A percentile compares a stretch with the other conserved stretches of the same genome.
phyloP scores from a whole-genome alignment of 1,140 invertebrate genomes.

The Drosophila azteca region DNA sequence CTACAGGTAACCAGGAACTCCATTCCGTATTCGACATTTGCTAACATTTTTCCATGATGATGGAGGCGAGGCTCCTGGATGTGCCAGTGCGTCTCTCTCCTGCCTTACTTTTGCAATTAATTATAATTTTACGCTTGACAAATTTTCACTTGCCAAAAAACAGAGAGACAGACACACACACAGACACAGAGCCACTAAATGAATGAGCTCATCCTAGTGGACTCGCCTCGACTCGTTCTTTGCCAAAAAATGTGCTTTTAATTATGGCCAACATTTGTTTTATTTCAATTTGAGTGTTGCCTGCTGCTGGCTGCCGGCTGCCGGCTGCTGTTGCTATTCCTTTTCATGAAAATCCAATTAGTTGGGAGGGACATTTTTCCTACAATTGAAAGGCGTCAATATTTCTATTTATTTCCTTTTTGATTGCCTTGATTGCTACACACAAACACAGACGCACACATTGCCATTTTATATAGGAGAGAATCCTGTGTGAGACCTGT shows the following conservation, averaged over 20 bases:
- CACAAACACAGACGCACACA: too few species aligned
- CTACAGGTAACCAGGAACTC: too few species aligned
- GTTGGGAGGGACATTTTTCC: conserved; percentile 15
- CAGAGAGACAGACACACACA: not conserved
- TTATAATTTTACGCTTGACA: conserved; percentile 78
- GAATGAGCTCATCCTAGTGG: conserved; percentile 11
- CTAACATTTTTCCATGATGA: too few species aligned
- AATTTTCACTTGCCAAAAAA: conserved; percentile 60
- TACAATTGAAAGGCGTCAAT: conserved; percentile 22
- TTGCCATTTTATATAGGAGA: too few species aligned
- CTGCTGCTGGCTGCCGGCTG: too few species aligned
- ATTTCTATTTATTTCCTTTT: conserved; percentile 24
- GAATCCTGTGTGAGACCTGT: too few species aligned
- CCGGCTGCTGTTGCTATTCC: not conserved
- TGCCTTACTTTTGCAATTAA: conserved; percentile 60
- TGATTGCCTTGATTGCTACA: not conserved
- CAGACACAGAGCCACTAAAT: conserved; percentile 1
- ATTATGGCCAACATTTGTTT: conserved; percentile 5
- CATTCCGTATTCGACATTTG: too few species aligned
- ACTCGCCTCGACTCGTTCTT: not conserved
- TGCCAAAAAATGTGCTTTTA: conserved; percentile 8
- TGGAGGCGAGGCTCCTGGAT: too few species aligned
- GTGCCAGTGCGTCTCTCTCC: too few species aligned
- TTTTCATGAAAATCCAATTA: conserved; percentile 31
- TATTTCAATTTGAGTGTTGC: not conserved